A percentile compares a stretch with the other conserved stretches of the same genome.
These are phyloP conservation scores for Anoplophora glabripennis DNA, from an alignment of 1,140 invertebrate genomes.

Conservation along the genomic window DNA sequence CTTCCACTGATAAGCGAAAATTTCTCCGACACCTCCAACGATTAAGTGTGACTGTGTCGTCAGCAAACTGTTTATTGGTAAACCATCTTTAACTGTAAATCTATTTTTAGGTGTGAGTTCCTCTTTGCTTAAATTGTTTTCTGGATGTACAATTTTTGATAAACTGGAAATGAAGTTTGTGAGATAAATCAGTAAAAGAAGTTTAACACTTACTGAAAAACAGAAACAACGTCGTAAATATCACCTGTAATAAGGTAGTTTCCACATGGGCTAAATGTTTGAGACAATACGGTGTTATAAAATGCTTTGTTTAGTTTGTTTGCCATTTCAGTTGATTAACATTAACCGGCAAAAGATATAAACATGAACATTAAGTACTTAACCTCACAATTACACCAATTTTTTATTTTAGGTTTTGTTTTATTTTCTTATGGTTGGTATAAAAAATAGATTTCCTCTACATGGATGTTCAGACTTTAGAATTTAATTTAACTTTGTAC, in stretches of 20 bases:
- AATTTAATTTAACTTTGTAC: too few species aligned
- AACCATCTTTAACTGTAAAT: conserved; percentile 57
- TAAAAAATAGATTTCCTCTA: too few species aligned
- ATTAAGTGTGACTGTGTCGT: conserved; percentile 71
- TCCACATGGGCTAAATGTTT: conserved; percentile 79
- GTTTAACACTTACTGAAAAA: conserved; percentile 70
- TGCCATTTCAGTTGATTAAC: neutral
- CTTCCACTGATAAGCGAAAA: conserved; percentile 75
- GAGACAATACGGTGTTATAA: conserved; percentile 77
- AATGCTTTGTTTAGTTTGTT: conserved; percentile 52
- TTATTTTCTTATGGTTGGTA: too few species aligned
- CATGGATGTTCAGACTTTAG: too few species aligned
- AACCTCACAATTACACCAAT: too few species aligned
- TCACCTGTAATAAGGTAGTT: conserved; percentile 78
- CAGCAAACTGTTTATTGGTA: conserved; percentile 69
- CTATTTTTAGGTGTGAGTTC: conserved; percentile 56
- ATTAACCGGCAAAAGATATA: too few species aligned
- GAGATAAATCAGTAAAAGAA: conserved; percentile 14
- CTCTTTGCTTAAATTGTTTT: conserved; percentile 55
- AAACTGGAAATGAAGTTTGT: conserved; percentile 53
- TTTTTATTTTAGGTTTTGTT: too few species aligned
- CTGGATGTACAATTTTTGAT: conserved; percentile 57
- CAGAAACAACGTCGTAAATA: conserved; percentile 78
- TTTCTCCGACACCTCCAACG: conserved; percentile 69
- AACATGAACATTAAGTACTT: too few species aligned